Percentiles rank a stretch among this genome's conserved stretches.
These are phyloP conservation scores for Heteromurus nitidus DNA, from an alignment of 2,888 invertebrate species.

Conservation along the genomic window DNA sequence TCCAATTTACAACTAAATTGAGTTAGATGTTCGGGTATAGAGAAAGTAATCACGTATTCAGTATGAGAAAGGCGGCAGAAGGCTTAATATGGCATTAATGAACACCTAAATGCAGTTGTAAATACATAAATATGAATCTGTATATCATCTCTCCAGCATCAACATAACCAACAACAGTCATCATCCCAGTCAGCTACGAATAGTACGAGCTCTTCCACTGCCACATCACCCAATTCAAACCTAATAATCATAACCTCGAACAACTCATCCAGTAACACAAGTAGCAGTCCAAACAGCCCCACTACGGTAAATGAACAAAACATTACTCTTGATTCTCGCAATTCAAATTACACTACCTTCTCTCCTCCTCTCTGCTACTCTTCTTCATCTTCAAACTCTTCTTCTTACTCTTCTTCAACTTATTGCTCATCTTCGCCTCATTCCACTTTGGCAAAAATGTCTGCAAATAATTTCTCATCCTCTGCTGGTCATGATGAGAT, in stretches of 20 bases:
- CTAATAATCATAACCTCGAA: conserved; percentile 72
- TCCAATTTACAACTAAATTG: too few relatives aligned
- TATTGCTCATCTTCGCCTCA: too few relatives aligned
- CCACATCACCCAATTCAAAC: conserved; percentile 75
- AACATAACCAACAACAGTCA: conserved; percentile 23
- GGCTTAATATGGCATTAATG: too few relatives aligned
- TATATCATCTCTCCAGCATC: conserved; percentile 26
- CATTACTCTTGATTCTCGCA: not conserved
- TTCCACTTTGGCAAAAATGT: too few relatives aligned
- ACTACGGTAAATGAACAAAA: conserved; percentile 41
- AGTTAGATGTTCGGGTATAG: too few relatives aligned
- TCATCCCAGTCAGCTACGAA: conserved; percentile 22
- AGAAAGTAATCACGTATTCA: too few relatives aligned
- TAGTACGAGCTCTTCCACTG: conserved; percentile 49
- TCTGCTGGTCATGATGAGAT: too few relatives aligned
- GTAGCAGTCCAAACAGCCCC: conserved; percentile 49
- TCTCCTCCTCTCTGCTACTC: not conserved
- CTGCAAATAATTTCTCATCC: too few relatives aligned
- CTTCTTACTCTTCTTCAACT: not conserved
- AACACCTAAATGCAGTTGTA: too few relatives aligned
- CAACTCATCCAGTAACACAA: conserved; percentile 32
- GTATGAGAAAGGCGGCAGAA: too few relatives aligned
- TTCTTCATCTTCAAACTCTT: not conserved
- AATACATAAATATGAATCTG: not conserved
- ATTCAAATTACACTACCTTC: not conserved